Conservation (phyloP, 1,140 invertebrate genomes). For the Drosophila prosaltans region DNA sequence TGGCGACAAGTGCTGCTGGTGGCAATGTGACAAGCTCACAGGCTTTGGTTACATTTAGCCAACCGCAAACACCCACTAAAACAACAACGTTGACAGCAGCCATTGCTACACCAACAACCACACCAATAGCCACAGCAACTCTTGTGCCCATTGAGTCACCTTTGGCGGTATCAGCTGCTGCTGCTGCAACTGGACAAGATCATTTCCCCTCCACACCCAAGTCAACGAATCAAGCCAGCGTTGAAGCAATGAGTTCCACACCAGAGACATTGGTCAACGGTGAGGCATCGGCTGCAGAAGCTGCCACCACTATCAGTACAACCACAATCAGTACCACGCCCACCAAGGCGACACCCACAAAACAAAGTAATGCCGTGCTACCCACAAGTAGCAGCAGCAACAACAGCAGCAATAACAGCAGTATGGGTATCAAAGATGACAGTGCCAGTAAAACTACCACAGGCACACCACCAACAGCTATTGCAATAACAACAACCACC, state of each 20-base stretch:
- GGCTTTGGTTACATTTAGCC: conserved; percentile 6
- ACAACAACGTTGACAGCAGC: conserved; percentile 26
- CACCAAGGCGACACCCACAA: conserved; percentile 69
- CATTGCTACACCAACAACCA: conserved; percentile 34
- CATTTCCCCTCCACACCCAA: conserved; percentile 25
- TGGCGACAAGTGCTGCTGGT: conserved; percentile 45
- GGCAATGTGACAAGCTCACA: conserved; percentile 12
- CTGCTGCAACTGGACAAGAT: conserved; percentile 15
- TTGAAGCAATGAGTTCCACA: conserved; percentile 61
- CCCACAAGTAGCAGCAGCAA: conserved; percentile 53
- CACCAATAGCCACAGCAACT: conserved; percentile 66
- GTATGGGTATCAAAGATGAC: conserved; percentile 1
- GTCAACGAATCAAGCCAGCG: conserved; percentile 21
- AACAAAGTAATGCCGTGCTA: conserved; percentile 57
- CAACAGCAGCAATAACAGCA: conserved; percentile 67
- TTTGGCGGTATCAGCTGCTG: conserved; percentile 12
- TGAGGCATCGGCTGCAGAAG: conserved; percentile 33
- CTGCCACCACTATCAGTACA: conserved; percentile 18
- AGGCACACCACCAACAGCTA: conserved; percentile 55
- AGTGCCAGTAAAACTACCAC: too few relatives aligned
- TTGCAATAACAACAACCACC: conserved; percentile 62
- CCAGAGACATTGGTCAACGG: conserved; percentile 45
- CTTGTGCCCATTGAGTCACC: conserved; percentile 82
- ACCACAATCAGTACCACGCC: conserved; percentile 69
- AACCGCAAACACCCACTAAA: conserved; percentile 1